Conservation (phyloP, 2,113 vertebrate genomes). For the Tursiops truncatus region DNA sequence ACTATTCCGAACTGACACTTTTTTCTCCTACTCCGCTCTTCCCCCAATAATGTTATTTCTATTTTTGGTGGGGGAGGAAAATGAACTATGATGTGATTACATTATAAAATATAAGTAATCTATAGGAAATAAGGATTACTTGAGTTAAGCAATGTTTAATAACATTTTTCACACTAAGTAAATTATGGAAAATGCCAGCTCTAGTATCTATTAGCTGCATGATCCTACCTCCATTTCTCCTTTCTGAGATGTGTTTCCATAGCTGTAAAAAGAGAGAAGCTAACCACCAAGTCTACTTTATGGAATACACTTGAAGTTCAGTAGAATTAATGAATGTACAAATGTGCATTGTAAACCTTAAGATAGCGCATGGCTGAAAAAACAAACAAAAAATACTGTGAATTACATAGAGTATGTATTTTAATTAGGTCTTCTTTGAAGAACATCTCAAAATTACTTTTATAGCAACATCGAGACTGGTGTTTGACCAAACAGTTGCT, state of each 20-base stretch:
- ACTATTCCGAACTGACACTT: background rate
- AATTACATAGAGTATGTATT: background rate
- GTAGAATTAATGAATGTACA: background rate
- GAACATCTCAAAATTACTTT: background rate
- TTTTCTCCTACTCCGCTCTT: background rate
- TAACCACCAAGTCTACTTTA: background rate
- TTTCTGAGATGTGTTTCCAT: background rate
- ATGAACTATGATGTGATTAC: background rate
- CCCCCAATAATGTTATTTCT: background rate
- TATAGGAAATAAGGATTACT: background rate
- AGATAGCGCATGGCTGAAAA: fast-evolving
- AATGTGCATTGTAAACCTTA: background rate
- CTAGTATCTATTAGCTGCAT: too few species aligned
- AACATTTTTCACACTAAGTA: background rate
- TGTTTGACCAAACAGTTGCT: background rate
- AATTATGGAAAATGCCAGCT: background rate
- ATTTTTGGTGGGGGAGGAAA: background rate
- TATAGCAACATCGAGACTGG: background rate
- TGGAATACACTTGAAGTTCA: background rate
- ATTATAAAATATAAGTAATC: background rate
- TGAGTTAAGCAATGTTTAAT: background rate
- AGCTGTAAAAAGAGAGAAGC: background rate
- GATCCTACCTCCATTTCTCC: background rate
- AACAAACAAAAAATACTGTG: background rate
- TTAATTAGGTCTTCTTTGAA: background rate